Conservation (phyloP, 2,113 vertebrate genomes). For the Hyaena hyaena region DNA sequence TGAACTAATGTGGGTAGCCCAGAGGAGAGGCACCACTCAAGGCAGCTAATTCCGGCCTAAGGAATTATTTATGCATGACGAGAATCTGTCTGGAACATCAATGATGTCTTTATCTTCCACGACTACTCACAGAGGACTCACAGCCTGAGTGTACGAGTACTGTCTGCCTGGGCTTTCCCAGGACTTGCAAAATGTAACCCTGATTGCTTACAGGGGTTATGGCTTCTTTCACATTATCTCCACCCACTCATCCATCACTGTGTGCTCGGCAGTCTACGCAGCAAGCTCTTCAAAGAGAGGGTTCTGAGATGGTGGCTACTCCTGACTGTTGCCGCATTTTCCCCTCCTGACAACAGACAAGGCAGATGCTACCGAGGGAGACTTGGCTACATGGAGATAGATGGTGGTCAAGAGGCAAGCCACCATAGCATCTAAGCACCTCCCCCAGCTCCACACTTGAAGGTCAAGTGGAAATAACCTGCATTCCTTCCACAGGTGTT, state of each 20-base stretch:
- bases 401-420: too few species aligned
- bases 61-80: constrained; percentile 62
- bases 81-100: constrained; percentile 66
- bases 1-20: neutral
- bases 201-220: neutral
- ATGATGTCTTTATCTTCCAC: constrained; percentile 42
- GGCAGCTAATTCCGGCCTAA: neutral
- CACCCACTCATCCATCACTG: neutral
- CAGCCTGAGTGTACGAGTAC: neutral
- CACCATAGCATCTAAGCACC: neutral
- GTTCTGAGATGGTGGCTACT: neutral
- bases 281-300: neutral
- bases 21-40: constrained; percentile 6
- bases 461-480: constrained; percentile 75
- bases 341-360: neutral
- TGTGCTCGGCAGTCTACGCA: neutral
- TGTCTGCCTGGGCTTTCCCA: constrained; percentile 21
- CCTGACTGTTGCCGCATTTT: neutral
- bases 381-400: neutral
- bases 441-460: neutral
- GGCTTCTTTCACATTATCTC: constrained; percentile 21
- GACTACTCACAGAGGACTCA: constrained; percentile 31
- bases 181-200: neutral
- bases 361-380: constrained; percentile 8
- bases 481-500: constrained; percentile 79